Percentiles rank a stretch among this genome's conserved stretches.
Conservation (phyloP, 2,797 vertebrate species). For the Acanthurus lineatus region DNA sequence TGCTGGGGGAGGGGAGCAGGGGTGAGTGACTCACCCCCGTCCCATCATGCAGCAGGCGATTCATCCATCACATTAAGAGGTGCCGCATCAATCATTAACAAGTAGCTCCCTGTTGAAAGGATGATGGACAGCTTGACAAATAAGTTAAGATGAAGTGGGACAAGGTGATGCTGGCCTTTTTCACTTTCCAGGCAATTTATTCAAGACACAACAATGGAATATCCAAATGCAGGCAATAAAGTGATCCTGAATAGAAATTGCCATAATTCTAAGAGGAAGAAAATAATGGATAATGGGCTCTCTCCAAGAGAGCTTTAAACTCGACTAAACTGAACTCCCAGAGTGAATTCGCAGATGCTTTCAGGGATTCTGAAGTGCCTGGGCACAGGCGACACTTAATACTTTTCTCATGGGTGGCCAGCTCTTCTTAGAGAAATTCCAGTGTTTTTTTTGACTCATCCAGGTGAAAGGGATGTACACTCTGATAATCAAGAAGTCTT, state of each 20-base stretch:
- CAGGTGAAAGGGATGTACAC: slow-evolving; percentile 51
- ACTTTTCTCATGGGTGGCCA: slow-evolving; percentile 70
- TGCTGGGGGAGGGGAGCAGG: slow-evolving; percentile 42
- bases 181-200: slow-evolving; percentile 63
- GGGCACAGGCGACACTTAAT: slow-evolving; percentile 52
- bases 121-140: slow-evolving; percentile 83
- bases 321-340: slow-evolving; percentile 44
- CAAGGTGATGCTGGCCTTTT: slow-evolving; percentile 76
- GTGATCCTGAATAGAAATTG: slow-evolving; percentile 53
- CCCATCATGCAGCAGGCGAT: slow-evolving; percentile 73
- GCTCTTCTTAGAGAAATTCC: slow-evolving; percentile 51
- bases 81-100: slow-evolving; percentile 86
- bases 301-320: slow-evolving; percentile 54
- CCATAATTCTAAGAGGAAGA: slow-evolving; percentile 48
- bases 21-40: slow-evolving; percentile 65
- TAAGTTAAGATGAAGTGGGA: slow-evolving; percentile 80
- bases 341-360: slow-evolving; percentile 49
- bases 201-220: slow-evolving; percentile 53
- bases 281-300: slow-evolving; percentile 60
- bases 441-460: slow-evolving; percentile 37
- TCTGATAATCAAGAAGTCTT: slow-evolving; percentile 62
- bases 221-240: slow-evolving; percentile 53
- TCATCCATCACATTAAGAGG: slow-evolving; percentile 85
- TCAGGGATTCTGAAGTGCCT: slow-evolving; percentile 40
- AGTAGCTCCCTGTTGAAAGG: slow-evolving; percentile 78